These are phyloP conservation scores for Solenopsis fugax DNA, from an alignment of 1,140 invertebrate genomes.

Conservation along the genomic window DNA sequence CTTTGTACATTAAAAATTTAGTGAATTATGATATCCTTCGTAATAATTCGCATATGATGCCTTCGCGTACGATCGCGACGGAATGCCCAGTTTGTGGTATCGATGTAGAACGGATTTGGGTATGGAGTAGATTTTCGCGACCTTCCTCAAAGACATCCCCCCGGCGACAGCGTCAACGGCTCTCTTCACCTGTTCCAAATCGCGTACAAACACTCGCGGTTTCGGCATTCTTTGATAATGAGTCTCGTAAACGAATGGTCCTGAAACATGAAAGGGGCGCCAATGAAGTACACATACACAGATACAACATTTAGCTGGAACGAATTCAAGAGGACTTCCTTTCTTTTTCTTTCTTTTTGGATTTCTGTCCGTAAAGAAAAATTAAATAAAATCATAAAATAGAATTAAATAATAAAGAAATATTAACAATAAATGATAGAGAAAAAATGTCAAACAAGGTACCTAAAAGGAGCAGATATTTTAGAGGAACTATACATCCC, in stretches of 20 bases:
- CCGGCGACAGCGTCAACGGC: conserved; percentile 79
- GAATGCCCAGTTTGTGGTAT: conserved; percentile 77
- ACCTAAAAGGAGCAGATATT: neutral
- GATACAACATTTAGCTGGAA: neutral
- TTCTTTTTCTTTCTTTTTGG: no score
- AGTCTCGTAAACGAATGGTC: neutral
- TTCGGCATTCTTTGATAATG: neutral
- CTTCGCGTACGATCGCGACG: conserved; percentile 60
- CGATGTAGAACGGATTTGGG: conserved; percentile 81
- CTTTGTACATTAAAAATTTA: neutral
- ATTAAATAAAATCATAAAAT: neutral
- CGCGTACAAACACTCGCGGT: conserved; percentile 24
- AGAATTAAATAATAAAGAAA: neutral
- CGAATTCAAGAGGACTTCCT: neutral
- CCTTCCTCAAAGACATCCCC: conserved; percentile 83
- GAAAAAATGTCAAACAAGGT: neutral
- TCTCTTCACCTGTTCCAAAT: conserved; percentile 61
- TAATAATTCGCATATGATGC: conserved; percentile 40
- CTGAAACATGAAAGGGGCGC: conserved; percentile 64
- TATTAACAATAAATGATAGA: neutral
- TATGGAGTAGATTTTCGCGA: conserved; percentile 77
- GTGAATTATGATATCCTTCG: neutral
- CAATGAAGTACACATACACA: neutral
- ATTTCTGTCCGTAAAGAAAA: neutral
- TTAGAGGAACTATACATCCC: neutral